phyloP scores from a whole-genome alignment of 2,888 invertebrate species.

The Tetragonisca angustula region DNA sequence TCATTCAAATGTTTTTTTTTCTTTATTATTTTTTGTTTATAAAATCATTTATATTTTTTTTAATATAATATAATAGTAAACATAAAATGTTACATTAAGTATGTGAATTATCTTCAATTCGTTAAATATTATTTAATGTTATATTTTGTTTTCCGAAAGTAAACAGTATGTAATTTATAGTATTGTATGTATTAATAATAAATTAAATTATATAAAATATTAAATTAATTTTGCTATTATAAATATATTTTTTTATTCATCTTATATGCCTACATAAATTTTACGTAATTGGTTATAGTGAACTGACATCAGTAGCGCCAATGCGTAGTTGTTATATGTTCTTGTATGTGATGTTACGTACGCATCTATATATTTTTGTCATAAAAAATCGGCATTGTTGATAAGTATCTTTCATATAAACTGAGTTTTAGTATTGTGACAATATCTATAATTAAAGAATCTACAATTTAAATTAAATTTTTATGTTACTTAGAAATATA shows the following conservation, averaged over 20 bases:
- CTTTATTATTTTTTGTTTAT: background rate
- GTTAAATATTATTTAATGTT: background rate
- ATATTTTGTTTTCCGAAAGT: background rate
- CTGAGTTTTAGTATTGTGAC: background rate
- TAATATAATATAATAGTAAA: background rate
- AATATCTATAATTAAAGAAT: background rate
- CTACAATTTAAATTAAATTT: background rate
- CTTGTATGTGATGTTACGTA: background rate
- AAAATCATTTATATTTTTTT: background rate
- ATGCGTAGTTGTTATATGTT: background rate
- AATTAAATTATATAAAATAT: background rate
- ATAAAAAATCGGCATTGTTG: conserved; percentile 1
- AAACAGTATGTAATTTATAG: background rate
- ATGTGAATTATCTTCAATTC: background rate
- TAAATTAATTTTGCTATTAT: background rate
- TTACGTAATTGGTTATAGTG: conserved; percentile 10
- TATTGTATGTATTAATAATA: no score
- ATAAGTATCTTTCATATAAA: background rate
- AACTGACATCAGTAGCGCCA: conserved; percentile 8
- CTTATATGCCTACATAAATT: background rate
- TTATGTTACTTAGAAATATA: background rate
- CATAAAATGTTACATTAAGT: background rate
- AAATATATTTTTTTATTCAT: background rate
- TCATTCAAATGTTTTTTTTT: conserved; percentile 37
- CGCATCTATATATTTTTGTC: background rate